Evolutionary conservation across 2,113 vertebrate genomes (phyloP).

Genomic region (Psilopsiagon aurifrons): DNA sequence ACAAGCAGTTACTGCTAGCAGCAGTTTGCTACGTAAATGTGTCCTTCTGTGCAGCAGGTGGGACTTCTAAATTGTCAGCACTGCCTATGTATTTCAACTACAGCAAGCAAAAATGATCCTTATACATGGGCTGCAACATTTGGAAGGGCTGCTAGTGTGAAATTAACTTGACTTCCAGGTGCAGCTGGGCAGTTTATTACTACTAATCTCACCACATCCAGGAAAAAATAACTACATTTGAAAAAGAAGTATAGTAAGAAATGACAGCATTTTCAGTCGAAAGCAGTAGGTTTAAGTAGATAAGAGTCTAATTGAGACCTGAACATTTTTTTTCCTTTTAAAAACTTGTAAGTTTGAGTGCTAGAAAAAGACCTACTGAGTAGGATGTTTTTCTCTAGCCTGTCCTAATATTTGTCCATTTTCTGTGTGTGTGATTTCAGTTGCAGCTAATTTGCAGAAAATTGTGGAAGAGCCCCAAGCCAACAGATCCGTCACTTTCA

Average conservation of each 20-base stretch:
- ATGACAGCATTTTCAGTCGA: neutral
- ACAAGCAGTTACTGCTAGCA: neutral
- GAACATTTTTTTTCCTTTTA: neutral
- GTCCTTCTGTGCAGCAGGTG: neutral
- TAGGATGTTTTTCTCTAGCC: neutral
- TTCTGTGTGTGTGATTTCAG: slow-evolving; percentile 79
- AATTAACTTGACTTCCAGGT: neutral
- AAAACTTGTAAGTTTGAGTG: neutral
- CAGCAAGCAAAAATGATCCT: neutral
- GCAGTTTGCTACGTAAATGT: neutral
- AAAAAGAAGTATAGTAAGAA: neutral
- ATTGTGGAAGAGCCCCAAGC: slow-evolving; percentile 96
- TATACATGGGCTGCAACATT: too few relatives aligned
- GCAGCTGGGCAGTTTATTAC: neutral
- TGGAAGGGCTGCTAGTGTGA: neutral
- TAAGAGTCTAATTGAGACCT: neutral
- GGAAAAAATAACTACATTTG: neutral
- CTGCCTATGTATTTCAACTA: neutral
- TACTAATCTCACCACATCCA: neutral
- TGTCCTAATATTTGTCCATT: slow-evolving; percentile 7
- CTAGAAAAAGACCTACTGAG: neutral
- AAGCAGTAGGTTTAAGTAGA: neutral
- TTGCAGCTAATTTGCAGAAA: slow-evolving; percentile 99
- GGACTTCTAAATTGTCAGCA: neutral
- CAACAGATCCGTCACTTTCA: slow-evolving; percentile 97